A percentile compares a stretch with the other conserved stretches of the same genome.
Conservation (phyloP, 2,113 vertebrate species). For the Tyrannus savana region DNA sequence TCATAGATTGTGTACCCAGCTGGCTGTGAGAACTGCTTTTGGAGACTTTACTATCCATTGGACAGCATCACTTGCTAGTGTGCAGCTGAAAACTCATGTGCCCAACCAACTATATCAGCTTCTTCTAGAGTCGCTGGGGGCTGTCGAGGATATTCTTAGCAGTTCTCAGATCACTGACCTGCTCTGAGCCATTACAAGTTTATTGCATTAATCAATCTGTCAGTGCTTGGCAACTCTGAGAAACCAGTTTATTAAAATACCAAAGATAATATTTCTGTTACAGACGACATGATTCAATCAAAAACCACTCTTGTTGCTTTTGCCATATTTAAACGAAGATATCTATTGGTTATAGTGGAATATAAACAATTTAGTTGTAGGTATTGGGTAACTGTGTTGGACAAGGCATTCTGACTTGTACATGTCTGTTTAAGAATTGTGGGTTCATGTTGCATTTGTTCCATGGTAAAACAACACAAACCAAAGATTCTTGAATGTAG, state of each 20-base stretch:
- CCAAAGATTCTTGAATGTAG: neutral
- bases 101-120: neutral
- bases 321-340: neutral
- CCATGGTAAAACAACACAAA: neutral
- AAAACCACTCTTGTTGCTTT: neutral
- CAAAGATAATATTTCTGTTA: neutral
- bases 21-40: neutral
- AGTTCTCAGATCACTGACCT: neutral
- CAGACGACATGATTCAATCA: neutral
- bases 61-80: neutral
- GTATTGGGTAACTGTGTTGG: neutral
- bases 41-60: neutral
- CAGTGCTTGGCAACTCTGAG: neutral
- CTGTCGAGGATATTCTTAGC: neutral
- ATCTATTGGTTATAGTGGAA: neutral
- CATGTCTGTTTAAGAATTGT: neutral
- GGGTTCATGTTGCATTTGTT: neutral
- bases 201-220: neutral
- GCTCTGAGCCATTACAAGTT: neutral
- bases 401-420: neutral
- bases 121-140: neutral
- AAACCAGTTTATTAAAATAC: constrained; percentile 20
- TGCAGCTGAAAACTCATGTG: neutral
- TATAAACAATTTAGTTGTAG: neutral
- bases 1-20: neutral